Base-by-base conservation (phyloP, 2,888 invertebrate species). In the Lycocerus yunnanus region DNA sequence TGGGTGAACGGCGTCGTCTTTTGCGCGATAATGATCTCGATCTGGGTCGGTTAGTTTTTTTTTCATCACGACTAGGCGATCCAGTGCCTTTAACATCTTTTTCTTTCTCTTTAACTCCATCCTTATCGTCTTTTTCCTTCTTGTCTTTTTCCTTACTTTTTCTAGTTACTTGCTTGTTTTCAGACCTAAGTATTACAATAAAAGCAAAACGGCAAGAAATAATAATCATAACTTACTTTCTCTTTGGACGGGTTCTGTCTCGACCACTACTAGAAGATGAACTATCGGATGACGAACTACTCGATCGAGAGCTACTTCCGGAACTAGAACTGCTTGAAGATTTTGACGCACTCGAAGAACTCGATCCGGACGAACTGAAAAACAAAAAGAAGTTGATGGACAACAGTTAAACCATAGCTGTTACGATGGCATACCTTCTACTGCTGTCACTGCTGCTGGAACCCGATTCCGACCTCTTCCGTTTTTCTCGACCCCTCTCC, bases 391-490 rank as follows among this genome's bases (percentile, higher is more conserved):
- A 43, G 5, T 4, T n/a, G 6, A n/a, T 2, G 8, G 6, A 43
- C n/a, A 43, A 5, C 5, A n/a, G 0, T 5, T n/a, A n/a, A 2
- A 43, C 6, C 1, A 43, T 11, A 43, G 43, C 43, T n/a, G n/a
- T 27, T 27, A 27, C 5, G 2, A 43, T 72, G 8, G 43, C 63
- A 24, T 77, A 84, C 84, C 86, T 92, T 84, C 92, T 93, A 86
- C 94, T 94, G 82, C 93, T 93, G 71, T 94, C 94, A 84, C 94
- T 94, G 83, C 94, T 94, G 76, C 94, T 94, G 1, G 94, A 93
- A 58, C 93, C 94, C 16, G 94, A 94, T 73, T 91, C 91, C 75
- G 90, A 90, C 78, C 92, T 91, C 84, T 92, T 93, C 84, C 93
- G 93, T 81, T 89, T 90, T 15, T 90, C 90, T 65, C 88, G 86